Evolutionary conservation across 2,888 invertebrate genomes (phyloP).

Genomic region (Tinea trinotella): DNA sequence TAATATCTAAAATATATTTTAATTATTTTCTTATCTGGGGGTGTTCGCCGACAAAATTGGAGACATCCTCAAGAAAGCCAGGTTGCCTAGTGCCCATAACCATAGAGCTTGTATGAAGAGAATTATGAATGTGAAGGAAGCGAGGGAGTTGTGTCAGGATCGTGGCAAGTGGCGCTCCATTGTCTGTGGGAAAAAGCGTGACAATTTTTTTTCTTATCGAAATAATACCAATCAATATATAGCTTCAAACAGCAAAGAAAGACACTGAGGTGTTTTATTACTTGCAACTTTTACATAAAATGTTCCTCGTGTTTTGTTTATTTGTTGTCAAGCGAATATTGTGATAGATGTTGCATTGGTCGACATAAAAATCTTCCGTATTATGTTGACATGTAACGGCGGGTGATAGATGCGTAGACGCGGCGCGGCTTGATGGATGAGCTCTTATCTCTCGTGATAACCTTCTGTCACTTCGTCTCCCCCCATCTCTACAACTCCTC

Average conservation of each 20-base stretch:
- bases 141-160: too few relatives aligned
- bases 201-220: neutral
- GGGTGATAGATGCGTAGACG: slow-evolving; percentile 36
- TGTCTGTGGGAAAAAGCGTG: too few relatives aligned
- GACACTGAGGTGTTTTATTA: neutral
- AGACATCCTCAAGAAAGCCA: too few relatives aligned
- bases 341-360: slow-evolving; percentile 20
- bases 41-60: too few relatives aligned
- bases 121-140: too few relatives aligned
- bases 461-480: slow-evolving; percentile 46
- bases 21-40: neutral
- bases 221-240: neutral
- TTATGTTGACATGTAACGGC: slow-evolving; percentile 24
- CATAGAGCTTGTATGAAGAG: too few relatives aligned
- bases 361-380: slow-evolving; percentile 47
- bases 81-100: too few relatives aligned
- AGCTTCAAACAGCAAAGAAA: neutral
- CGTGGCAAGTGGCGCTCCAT: too few relatives aligned
- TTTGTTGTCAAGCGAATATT: slow-evolving; percentile 18
- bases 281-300: slow-evolving; percentile 10
- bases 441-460: slow-evolving; percentile 63
- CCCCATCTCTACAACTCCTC: slow-evolving; percentile 26
- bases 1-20: neutral
- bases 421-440: slow-evolving; percentile 50
- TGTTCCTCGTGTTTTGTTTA: slow-evolving; percentile 16